A percentile compares a stretch with the other conserved stretches of the same genome.
Evolutionary conservation across 2,113 vertebrate species (phyloP).

Genomic region (Melierax canorus): DNA sequence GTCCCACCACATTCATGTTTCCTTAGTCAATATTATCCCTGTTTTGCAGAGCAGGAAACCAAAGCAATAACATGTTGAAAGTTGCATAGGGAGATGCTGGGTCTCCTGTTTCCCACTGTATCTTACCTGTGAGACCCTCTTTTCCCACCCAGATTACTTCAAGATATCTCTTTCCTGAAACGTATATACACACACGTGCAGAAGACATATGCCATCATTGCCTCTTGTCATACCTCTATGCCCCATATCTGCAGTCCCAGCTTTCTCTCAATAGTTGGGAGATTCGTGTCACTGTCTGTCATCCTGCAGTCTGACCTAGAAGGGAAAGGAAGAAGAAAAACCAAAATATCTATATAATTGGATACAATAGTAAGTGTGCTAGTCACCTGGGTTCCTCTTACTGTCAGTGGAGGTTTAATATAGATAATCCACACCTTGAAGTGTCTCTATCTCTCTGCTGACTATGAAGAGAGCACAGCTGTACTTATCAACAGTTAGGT

Average conservation of each 20-base stretch:
- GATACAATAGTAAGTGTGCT: not conserved
- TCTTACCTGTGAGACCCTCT: not conserved
- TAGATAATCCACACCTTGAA: not conserved
- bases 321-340: not conserved
- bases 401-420: not conserved
- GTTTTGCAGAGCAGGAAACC: not conserved
- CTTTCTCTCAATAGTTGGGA: slow-evolving; percentile 71
- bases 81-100: not conserved
- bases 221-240: slow-evolving; percentile 83
- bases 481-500: not conserved
- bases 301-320: slow-evolving; percentile 71
- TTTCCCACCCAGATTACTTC: not conserved
- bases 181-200: not conserved
- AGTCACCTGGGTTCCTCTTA: not conserved
- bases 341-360: not conserved
- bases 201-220: not conserved
- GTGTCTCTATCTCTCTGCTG: not conserved
- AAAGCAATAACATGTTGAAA: not conserved
- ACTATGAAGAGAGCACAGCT: not conserved
- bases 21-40: not conserved
- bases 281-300: slow-evolving; percentile 56
- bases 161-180: not conserved
- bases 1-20: not conserved
- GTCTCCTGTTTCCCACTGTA: not conserved
- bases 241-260: slow-evolving; percentile 90